Base-by-base conservation (phyloP, 2,888 invertebrate species). In the Drosophila falleni region DNA sequence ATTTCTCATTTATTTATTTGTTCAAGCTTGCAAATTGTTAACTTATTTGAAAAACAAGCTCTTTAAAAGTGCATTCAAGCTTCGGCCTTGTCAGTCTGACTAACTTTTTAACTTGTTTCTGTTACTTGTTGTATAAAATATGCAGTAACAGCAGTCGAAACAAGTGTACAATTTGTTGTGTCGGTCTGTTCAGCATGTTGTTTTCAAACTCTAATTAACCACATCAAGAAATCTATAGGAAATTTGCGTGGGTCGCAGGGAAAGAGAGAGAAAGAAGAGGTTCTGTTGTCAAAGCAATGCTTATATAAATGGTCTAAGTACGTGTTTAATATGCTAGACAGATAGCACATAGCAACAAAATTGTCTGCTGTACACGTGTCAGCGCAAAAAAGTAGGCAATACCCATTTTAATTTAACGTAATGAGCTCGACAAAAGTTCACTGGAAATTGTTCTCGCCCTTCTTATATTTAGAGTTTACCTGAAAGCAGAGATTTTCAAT, bases 141-240 rank as follows among this genome's bases (percentile, higher is more conserved):
- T 83, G 86, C 83, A 83, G 83, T 80, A 85, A 81, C 80, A 81
- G 76, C 76, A 79, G 63, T 74, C 70, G 75, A 75, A 79, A 79
- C 82, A 78, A 81, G 72, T 81, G 75, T 80, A 70, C 74, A 83
- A 86, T 80, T 88, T 77, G 86, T 81, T 53, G 44, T 49, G 61
- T 65, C 50, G 61, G 53, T 70, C 47, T 75, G 64, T 29, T 64
- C 56, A 39, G 42, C 53, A 80, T 85, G 82, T 80, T 86, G 86
- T 82, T 79, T 82, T 67, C 72, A 82, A 83, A 83, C 86, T 83
- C 83, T 85, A 83, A 83, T 83, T 83, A 83, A 83, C 83, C 88
- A 86, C 83, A 83, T 87, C 86, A 77, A 84, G 64, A 61, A 85
- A 83, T 87, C 86, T 85, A 87, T 82, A 82, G 55, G 29, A 80